Conservation (phyloP, 2,797 vertebrate species). For the Phrynocephalus guinanensis region DNA sequence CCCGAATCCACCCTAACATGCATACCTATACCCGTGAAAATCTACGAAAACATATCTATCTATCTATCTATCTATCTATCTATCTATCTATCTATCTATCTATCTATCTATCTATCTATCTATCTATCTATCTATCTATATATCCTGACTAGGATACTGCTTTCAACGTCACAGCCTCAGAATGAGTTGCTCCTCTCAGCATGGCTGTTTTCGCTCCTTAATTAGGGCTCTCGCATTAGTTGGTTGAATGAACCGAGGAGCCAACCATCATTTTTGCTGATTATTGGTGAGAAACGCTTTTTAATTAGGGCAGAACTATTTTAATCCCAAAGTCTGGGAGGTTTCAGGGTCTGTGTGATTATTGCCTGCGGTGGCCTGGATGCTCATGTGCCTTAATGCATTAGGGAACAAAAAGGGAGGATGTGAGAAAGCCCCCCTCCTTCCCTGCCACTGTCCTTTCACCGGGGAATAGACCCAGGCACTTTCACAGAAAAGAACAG, state of each 20-base stretch:
- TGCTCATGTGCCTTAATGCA: neutral
- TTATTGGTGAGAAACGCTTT: neutral
- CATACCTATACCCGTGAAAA: too few species aligned
- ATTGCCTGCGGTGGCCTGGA: accelerated
- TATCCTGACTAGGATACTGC: too few species aligned
- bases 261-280: neutral
- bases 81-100: too few species aligned
- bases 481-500: too few species aligned
- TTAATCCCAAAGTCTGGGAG: neutral
- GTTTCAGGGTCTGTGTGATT: neutral
- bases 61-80: too few species aligned
- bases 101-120: too few species aligned
- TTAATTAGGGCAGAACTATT: neutral
- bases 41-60: too few species aligned
- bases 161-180: neutral
- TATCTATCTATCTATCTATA: too few species aligned
- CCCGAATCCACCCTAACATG: too few species aligned
- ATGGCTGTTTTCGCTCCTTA: neutral
- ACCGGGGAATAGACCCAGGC: too few species aligned
- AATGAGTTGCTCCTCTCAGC: accelerated
- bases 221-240: neutral
- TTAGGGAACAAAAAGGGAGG: neutral
- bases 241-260: conserved; percentile 20
- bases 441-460: too few species aligned
- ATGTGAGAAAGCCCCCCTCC: neutral